Evolutionary conservation across 1,140 invertebrate species (phyloP).

Genomic region (Ericerus pela): DNA sequence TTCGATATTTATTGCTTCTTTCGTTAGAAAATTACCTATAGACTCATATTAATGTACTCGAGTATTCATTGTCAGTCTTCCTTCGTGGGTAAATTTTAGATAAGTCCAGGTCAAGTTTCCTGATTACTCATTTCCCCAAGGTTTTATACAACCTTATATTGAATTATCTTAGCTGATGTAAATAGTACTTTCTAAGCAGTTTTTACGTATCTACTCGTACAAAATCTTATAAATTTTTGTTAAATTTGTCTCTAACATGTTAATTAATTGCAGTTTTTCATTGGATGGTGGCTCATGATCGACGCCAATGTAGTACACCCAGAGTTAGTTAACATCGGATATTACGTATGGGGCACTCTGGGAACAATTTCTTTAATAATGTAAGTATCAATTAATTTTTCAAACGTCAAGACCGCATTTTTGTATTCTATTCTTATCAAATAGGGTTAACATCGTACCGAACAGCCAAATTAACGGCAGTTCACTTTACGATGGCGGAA

Average conservation of each 20-base stretch:
- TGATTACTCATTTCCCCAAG: too few relatives aligned
- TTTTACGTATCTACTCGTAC: neutral
- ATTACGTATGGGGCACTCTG: conserved; percentile 87
- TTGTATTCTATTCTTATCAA: conserved; percentile 21
- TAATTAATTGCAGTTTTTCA: conserved; percentile 59
- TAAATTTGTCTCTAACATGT: conserved; percentile 23
- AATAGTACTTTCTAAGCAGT: neutral
- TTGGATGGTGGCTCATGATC: conserved; percentile 96
- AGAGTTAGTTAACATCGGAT: conserved; percentile 53
- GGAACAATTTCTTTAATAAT: conserved; percentile 88
- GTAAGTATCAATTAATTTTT: conserved; percentile 37
- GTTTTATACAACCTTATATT: too few relatives aligned
- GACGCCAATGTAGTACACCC: conserved; percentile 76
- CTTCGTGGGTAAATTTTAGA: too few relatives aligned
- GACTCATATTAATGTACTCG: too few relatives aligned
- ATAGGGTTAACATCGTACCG: conserved; percentile 86
- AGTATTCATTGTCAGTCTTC: too few relatives aligned
- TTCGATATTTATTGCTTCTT: neutral
- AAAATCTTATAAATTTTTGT: neutral
- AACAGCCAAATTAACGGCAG: conserved; percentile 86
- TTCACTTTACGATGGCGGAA: conserved; percentile 69
- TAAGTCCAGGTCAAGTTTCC: too few relatives aligned
- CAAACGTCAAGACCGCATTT: neutral
- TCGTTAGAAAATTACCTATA: too few relatives aligned
- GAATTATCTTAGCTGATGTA: too few relatives aligned